phyloP scores from a whole-genome alignment of 2,113 vertebrate species.

The Rutilus rutilus region DNA sequence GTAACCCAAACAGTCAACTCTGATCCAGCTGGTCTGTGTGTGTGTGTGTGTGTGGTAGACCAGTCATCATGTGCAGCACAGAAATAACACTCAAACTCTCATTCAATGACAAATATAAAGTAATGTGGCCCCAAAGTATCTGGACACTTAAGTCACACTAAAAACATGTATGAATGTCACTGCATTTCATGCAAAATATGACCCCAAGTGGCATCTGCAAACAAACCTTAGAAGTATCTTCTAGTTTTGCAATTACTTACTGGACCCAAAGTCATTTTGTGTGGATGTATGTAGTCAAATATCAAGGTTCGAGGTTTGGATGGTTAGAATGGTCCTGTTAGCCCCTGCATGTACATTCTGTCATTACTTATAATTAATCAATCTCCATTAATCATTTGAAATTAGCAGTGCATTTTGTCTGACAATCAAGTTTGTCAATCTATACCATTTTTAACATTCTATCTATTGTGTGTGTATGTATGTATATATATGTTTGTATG shows the following conservation, averaged over 20 bases:
- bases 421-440: too few relatives aligned
- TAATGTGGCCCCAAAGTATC: not conserved
- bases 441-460: too few relatives aligned
- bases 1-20: conserved; percentile 18
- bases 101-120: conserved; percentile 2
- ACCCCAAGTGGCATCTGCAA: not conserved
- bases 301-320: too few relatives aligned
- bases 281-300: not conserved
- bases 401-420: too few relatives aligned
- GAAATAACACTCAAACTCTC: not conserved
- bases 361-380: too few relatives aligned
- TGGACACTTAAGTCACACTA: not conserved
- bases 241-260: not conserved
- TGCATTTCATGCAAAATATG: not conserved
- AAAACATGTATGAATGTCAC: not conserved
- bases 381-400: too few relatives aligned
- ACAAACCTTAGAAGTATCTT: conserved; percentile 6
- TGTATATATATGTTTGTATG: too few relatives aligned
- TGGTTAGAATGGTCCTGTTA: too few relatives aligned
- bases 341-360: too few relatives aligned
- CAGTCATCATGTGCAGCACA: not conserved
- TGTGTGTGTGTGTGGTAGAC: not conserved
- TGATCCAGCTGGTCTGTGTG: not conserved
- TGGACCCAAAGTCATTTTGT: not conserved
- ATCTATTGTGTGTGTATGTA: too few relatives aligned